Conservation (phyloP, 1,140 invertebrate species). For the Drosophila bocqueti region DNA sequence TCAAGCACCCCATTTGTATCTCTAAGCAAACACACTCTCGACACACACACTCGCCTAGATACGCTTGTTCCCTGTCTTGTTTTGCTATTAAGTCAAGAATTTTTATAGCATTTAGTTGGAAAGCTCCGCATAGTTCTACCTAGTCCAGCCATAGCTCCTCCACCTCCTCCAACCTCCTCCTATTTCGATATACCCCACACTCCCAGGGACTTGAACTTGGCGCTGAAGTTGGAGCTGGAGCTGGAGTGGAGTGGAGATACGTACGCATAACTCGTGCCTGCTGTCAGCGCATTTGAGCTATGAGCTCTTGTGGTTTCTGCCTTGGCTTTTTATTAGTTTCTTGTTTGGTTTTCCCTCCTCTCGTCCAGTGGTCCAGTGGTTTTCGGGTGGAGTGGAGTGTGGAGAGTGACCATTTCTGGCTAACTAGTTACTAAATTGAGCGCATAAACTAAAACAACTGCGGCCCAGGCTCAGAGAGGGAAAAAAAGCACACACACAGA, state of each 20-base stretch:
- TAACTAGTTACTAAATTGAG: slow-evolving; percentile 83
- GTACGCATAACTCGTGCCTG: slow-evolving; percentile 82
- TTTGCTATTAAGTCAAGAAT: slow-evolving; percentile 83
- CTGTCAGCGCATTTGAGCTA: slow-evolving; percentile 82
- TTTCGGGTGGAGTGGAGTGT: slow-evolving; percentile 47
- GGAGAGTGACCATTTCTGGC: slow-evolving; percentile 57
- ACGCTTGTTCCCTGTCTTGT: slow-evolving; percentile 75
- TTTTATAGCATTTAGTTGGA: slow-evolving; percentile 84
- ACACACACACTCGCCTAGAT: slow-evolving; percentile 17
- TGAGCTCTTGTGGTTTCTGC: slow-evolving; percentile 80
- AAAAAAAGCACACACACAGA: slow-evolving; percentile 8
- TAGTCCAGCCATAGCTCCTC: slow-evolving; percentile 13
- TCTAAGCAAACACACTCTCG: slow-evolving; percentile 26
- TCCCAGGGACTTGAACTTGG: slow-evolving; percentile 4
- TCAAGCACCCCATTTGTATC: neutral
- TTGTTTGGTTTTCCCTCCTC: slow-evolving; percentile 55
- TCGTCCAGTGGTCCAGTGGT: slow-evolving; percentile 45
- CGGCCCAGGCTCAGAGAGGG: slow-evolving; percentile 13
- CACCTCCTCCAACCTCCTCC: neutral
- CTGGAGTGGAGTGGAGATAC: slow-evolving; percentile 30
- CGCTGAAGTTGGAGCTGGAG: slow-evolving; percentile 1
- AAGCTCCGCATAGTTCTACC: slow-evolving; percentile 77
- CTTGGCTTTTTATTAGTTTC: slow-evolving; percentile 82
- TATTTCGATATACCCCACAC: neutral
- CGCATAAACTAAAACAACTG: slow-evolving; percentile 81